Conservation (phyloP, 2,888 invertebrate species). For the Cantharis flavilabris region DNA sequence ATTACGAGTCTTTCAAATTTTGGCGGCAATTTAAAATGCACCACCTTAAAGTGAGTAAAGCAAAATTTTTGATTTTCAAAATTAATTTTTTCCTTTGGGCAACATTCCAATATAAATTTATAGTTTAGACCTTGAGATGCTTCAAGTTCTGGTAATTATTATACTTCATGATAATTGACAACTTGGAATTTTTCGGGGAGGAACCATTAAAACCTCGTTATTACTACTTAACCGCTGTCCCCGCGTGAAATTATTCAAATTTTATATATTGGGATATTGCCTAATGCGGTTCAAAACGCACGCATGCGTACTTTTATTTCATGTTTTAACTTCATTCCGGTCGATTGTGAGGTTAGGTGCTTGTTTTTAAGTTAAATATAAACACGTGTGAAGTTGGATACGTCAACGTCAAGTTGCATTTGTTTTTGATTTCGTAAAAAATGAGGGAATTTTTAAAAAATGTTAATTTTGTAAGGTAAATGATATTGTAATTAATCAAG, state of each 20-base stretch:
- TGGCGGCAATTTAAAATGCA: background rate
- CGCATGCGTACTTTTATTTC: background rate
- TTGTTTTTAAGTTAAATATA: too few species aligned
- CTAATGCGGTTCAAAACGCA: background rate
- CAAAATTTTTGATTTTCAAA: background rate
- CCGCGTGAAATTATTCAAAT: background rate
- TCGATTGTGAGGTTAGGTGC: background rate
- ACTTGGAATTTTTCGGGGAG: background rate
- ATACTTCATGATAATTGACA: background rate
- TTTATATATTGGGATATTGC: too few species aligned
- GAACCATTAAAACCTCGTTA: background rate
- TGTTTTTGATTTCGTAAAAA: background rate
- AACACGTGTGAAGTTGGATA: background rate
- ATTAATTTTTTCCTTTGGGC: background rate
- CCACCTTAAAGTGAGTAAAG: background rate
- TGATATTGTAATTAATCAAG: background rate
- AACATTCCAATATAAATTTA: background rate
- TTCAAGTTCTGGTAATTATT: background rate
- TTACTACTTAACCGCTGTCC: background rate
- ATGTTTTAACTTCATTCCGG: background rate
- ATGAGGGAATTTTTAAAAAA: background rate
- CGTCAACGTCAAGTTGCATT: background rate
- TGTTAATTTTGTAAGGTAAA: background rate
- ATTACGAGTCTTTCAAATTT: background rate
- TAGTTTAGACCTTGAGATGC: background rate